phyloP scores from a whole-genome alignment of 2,888 invertebrate species.

The Dicyrtoma fusca region DNA sequence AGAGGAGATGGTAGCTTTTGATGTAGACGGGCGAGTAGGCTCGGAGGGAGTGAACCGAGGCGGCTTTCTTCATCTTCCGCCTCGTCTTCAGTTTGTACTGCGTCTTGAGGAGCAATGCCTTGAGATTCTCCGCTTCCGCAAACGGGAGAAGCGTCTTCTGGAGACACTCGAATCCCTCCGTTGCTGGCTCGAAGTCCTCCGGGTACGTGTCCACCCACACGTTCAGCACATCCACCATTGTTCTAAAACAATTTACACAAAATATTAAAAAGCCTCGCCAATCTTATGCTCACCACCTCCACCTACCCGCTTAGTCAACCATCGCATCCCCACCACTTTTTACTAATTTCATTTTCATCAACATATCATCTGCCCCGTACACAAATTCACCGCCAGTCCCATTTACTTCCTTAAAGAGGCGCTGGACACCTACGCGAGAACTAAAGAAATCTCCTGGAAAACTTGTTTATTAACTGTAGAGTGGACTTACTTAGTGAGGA shows the following conservation, averaged over 20 bases:
- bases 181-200: conserved; percentile 69
- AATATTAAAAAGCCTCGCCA: no score
- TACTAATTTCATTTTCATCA: no score
- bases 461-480: no score
- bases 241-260: conserved; percentile 67
- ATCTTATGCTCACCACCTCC: no score
- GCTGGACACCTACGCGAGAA: no score
- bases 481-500: conserved; percentile 73
- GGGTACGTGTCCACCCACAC: conserved; percentile 98
- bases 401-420: no score
- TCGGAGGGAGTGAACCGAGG: conserved; percentile 55
- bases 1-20: conserved; percentile 51
- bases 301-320: no score
- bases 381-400: no score
- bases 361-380: no score
- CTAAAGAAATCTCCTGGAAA: no score
- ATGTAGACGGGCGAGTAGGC: conserved; percentile 54
- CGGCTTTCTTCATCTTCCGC: conserved; percentile 56
- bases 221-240: conserved; percentile 85
- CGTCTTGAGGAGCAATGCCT: conserved; percentile 52
- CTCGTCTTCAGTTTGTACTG: conserved; percentile 53
- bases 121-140: conserved; percentile 54
- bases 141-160: conserved; percentile 55
- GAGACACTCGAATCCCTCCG: conserved; percentile 53
- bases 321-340: no score